Conservation (phyloP, 1,140 invertebrate species). For the Dryas iulia region DNA sequence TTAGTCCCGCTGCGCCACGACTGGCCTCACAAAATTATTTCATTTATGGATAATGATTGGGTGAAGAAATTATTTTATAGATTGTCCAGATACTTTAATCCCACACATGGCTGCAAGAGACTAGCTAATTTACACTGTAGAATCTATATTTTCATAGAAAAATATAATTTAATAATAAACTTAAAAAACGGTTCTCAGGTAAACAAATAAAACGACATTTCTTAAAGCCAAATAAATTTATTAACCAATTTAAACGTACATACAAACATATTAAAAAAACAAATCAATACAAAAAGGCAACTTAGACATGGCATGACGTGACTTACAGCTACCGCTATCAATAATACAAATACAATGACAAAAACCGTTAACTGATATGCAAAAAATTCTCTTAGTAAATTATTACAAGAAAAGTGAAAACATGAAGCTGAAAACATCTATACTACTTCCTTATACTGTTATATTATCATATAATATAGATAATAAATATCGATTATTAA, state of each 20-base stretch:
- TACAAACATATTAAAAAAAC: background rate
- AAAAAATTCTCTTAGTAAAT: background rate
- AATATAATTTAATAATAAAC: too few relatives aligned
- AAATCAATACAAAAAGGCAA: constrained; percentile 15
- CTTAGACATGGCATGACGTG: constrained; percentile 22
- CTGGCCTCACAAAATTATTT: too few relatives aligned
- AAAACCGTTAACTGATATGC: constrained; percentile 10
- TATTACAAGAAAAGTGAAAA: background rate
- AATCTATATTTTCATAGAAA: too few relatives aligned
- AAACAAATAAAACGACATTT: background rate
- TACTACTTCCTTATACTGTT: background rate
- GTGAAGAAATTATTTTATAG: too few relatives aligned
- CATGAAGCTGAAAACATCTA: background rate
- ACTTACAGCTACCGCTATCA: background rate
- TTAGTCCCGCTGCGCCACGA: too few relatives aligned
- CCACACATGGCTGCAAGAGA: too few relatives aligned
- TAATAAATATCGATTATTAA: too few relatives aligned
- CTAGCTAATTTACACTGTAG: too few relatives aligned
- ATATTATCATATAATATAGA: background rate
- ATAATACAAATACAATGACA: constrained; percentile 15
- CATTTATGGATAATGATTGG: too few relatives aligned
- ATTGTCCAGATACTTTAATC: too few relatives aligned
- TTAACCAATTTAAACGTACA: background rate
- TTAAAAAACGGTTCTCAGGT: background rate
- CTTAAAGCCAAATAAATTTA: background rate